These are phyloP conservation scores for Cossypha heuglini DNA, from an alignment of 2,797 vertebrate species.

Conservation along the genomic window DNA sequence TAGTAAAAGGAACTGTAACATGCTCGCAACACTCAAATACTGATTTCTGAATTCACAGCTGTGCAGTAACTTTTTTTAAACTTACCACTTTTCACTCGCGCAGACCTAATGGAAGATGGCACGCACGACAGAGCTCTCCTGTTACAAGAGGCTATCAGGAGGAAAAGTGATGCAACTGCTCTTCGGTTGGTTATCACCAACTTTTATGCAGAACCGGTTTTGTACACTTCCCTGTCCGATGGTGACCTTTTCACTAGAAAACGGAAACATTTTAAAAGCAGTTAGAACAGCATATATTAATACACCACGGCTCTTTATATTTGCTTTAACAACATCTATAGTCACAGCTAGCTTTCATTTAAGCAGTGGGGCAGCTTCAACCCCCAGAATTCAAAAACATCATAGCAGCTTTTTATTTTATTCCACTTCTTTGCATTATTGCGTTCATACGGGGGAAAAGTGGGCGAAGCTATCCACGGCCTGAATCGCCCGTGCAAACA, in stretches of 20 bases:
- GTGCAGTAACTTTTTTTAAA: accelerated
- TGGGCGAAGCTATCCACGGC: accelerated
- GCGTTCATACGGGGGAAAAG: accelerated
- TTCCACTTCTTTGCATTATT: not conserved
- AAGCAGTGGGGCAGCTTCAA: accelerated
- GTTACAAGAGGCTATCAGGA: not conserved
- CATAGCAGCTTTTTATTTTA: not conserved
- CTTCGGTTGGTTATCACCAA: not conserved
- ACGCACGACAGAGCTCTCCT: accelerated
- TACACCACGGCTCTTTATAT: accelerated
- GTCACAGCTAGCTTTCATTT: not conserved
- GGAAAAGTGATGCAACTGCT: not conserved
- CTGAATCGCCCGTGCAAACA: accelerated
- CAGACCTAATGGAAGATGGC: not conserved
- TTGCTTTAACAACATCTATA: not conserved
- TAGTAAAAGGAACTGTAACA: not conserved
- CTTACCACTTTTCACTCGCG: conserved; percentile 20
- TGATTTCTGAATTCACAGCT: not conserved
- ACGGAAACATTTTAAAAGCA: not conserved
- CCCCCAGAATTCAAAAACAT: not conserved
- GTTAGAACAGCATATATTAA: not conserved
- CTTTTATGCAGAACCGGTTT: not conserved
- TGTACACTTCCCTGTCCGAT: not conserved
- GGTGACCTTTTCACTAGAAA: conserved; percentile 24
- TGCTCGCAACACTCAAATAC: accelerated